phyloP scores from a whole-genome alignment of 2,113 vertebrate species.

The Cololabis saira region DNA sequence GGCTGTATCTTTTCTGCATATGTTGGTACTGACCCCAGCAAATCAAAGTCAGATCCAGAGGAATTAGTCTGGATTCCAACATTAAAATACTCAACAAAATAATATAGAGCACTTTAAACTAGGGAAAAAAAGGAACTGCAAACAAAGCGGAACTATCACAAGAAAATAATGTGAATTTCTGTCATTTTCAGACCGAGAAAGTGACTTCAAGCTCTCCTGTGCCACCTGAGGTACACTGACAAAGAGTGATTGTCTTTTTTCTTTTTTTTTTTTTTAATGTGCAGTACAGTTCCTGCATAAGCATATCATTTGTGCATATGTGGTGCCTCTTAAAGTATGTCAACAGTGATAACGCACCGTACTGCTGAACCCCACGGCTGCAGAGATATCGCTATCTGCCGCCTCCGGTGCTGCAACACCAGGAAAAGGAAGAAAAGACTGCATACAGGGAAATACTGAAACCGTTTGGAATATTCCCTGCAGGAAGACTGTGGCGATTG shows the following conservation, averaged over 20 bases:
- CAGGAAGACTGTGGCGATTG: conserved; percentile 42
- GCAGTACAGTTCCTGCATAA: conserved; percentile 48
- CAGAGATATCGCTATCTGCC: conserved; percentile 58
- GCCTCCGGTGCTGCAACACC: conserved; percentile 44
- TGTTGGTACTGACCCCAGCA: too few species aligned
- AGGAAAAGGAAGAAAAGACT: conserved; percentile 8
- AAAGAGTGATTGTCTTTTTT: conserved; percentile 24
- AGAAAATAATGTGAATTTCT: conserved; percentile 29
- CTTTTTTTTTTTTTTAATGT: conserved; percentile 38
- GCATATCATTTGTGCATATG: conserved; percentile 34
- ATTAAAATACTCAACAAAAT: too few species aligned
- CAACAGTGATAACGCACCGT: conserved; percentile 58
- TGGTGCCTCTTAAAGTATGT: conserved; percentile 60
- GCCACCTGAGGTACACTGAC: conserved; percentile 34
- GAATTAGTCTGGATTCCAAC: too few species aligned
- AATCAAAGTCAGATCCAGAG: too few species aligned
- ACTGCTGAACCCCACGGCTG: conserved; percentile 43
- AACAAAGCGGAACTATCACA: conserved; percentile 14
- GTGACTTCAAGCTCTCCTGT: conserved; percentile 35
- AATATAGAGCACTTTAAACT: not conserved
- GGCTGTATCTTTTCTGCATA: too few species aligned
- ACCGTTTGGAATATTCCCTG: conserved; percentile 42
- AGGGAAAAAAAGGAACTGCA: conserved; percentile 9
- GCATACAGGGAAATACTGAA: conserved; percentile 14
- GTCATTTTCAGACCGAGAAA: conserved; percentile 23